Percentiles rank a stretch among this genome's conserved stretches.
These are phyloP conservation scores for Melanotaenia maccullochi DNA, from an alignment of 2,797 vertebrate genomes.

Conservation along the genomic window DNA sequence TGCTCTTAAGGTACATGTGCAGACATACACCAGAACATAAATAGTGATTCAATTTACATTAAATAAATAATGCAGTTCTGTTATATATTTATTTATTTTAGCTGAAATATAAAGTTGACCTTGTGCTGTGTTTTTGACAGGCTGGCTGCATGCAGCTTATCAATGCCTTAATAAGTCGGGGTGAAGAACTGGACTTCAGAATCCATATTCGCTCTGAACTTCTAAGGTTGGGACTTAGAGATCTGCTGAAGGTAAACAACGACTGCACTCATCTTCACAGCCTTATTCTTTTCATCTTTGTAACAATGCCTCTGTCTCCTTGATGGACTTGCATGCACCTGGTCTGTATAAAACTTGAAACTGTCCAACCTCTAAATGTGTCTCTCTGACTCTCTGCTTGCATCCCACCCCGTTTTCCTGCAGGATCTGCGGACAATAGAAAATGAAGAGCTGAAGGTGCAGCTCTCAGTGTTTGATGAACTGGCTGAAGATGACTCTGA, in stretches of 20 bases:
- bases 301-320: conserved; percentile 28
- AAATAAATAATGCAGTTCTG: neutral
- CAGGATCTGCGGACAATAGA: conserved; percentile 89
- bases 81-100: neutral
- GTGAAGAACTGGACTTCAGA: conserved; percentile 92
- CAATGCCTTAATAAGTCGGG: conserved; percentile 91
- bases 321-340: conserved; percentile 19
- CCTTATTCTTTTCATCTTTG: conserved; percentile 4
- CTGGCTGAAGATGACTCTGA: conserved; percentile 91
- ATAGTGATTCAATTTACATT: neutral
- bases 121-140: conserved; percentile 59
- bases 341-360: conserved; percentile 27
- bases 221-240: conserved; percentile 87
- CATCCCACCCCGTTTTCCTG: conserved; percentile 21
- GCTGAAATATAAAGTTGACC: conserved; percentile 19
- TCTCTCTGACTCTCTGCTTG: conserved; percentile 25
- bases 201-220: conserved; percentile 94
- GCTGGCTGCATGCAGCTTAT: conserved; percentile 90
- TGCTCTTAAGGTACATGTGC: conserved; percentile 84
- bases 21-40: neutral
- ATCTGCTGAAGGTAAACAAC: conserved; percentile 82
- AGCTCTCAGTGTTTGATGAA: conserved; percentile 89
- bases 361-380: conserved; percentile 44
- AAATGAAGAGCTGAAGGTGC: conserved; percentile 91
- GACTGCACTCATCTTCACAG: conserved; percentile 13